Percentiles rank a stretch among this genome's conserved stretches.
Evolutionary conservation across 2,888 invertebrate species (phyloP).

Genomic region (Pollenia angustigena): DNA sequence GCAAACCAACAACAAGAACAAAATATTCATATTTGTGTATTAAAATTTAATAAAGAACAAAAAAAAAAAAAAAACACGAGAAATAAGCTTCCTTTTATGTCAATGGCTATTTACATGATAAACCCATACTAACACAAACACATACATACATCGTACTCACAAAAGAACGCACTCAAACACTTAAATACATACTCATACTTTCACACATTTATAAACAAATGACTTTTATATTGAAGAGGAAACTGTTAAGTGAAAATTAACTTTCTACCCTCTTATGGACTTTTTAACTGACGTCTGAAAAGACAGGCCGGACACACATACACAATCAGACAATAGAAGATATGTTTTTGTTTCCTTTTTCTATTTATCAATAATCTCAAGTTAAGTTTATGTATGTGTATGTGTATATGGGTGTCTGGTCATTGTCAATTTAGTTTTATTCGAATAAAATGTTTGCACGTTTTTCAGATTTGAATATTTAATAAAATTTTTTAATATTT

Average conservation of each 20-base stretch:
- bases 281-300: neutral
- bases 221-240: constrained; percentile 1
- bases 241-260: constrained; percentile 63
- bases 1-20: constrained; percentile 6
- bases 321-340: neutral
- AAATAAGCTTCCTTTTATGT: constrained; percentile 34
- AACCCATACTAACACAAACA: neutral
- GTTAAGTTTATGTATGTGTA: neutral
- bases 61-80: constrained; percentile 7
- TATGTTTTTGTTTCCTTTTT: constrained; percentile 14
- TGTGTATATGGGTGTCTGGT: neutral
- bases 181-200: neutral
- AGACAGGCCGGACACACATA: neutral
- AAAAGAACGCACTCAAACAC: neutral
- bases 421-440: too few species aligned
- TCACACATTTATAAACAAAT: constrained; percentile 2
- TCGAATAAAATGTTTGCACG: too few species aligned
- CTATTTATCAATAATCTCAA: constrained; percentile 31
- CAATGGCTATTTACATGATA: constrained; percentile 8
- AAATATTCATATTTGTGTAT: constrained; percentile 46
- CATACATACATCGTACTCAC: neutral
- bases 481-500: too few species aligned
- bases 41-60: constrained; percentile 62
- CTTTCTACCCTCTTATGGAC: constrained; percentile 39
- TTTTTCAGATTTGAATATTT: too few species aligned